phyloP scores from a whole-genome alignment of 2,113 vertebrate genomes.

The Trinectes maculatus region DNA sequence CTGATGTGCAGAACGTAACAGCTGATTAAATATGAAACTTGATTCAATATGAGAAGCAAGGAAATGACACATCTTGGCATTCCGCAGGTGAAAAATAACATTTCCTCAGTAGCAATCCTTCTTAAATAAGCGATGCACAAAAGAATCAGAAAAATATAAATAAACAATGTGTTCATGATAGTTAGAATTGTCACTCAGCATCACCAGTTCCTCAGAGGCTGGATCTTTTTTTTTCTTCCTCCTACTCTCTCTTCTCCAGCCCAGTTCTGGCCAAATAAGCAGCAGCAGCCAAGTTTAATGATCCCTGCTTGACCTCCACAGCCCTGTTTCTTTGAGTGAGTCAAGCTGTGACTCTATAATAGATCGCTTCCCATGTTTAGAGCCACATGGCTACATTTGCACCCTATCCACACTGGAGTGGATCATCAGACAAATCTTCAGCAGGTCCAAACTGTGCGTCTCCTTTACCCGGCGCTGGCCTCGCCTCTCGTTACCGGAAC shows the following conservation, averaged over 20 bases:
- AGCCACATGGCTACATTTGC: slow-evolving; percentile 41
- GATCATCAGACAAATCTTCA: slow-evolving; percentile 52
- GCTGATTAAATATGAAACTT: slow-evolving; percentile 5
- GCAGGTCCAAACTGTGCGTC: slow-evolving; percentile 49
- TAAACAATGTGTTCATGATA: background rate
- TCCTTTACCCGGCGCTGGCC: slow-evolving; percentile 55
- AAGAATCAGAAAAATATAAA: background rate
- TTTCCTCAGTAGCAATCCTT: background rate
- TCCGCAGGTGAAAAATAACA: background rate
- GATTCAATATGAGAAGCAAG: background rate
- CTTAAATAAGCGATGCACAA: too few species aligned
- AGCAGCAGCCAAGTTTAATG: slow-evolving; percentile 28
- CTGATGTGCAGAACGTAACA: background rate
- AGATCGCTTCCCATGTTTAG: slow-evolving; percentile 1
- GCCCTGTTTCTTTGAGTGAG: background rate
- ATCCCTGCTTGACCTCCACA: slow-evolving; percentile 39
- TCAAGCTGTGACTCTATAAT: slow-evolving; percentile 16
- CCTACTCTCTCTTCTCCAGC: background rate
- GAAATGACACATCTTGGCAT: background rate
- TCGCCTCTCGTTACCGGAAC: slow-evolving; percentile 14
- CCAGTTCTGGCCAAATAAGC: background rate
- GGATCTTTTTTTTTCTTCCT: background rate
- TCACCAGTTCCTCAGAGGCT: background rate
- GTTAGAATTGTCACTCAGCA: background rate
- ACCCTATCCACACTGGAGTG: slow-evolving; percentile 19